phyloP scores from a whole-genome alignment of 2,113 vertebrate genomes.

The Cyanoramphus novaezelandiae region DNA sequence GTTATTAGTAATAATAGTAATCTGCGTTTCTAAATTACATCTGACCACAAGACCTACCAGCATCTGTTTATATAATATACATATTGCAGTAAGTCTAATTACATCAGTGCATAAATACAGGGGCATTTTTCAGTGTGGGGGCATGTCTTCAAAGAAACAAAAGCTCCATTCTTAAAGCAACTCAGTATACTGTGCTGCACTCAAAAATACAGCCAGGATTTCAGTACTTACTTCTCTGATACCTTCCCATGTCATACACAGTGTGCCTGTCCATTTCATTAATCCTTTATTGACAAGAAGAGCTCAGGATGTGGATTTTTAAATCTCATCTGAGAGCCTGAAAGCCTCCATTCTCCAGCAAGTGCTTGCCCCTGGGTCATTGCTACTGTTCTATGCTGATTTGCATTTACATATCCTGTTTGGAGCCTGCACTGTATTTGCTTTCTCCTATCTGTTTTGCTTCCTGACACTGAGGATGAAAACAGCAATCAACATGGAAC shows the following conservation, averaged over 20 bases:
- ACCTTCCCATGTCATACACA: not conserved
- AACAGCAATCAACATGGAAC: not conserved
- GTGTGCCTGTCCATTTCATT: not conserved
- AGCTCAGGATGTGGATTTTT: constrained; percentile 3
- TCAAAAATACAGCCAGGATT: not conserved
- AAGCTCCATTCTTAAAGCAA: not conserved
- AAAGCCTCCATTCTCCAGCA: not conserved
- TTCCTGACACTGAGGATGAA: not conserved
- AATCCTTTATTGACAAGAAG: not conserved
- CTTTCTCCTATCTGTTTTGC: not conserved
- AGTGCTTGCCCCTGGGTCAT: not conserved
- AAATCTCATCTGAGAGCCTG: not conserved
- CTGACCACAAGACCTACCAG: not conserved
- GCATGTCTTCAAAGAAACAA: not conserved
- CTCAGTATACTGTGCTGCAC: not conserved
- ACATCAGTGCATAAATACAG: not conserved
- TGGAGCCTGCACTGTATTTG: not conserved
- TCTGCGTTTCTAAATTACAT: not conserved
- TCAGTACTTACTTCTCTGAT: not conserved
- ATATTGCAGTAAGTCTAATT: not conserved
- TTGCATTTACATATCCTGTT: not conserved
- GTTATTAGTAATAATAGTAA: constrained; percentile 36
- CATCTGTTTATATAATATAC: not conserved
- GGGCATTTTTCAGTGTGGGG: not conserved
- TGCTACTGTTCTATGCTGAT: not conserved